Evolutionary conservation across 2,113 vertebrate genomes (phyloP).

Genomic region (Callionymus lyra): DNA sequence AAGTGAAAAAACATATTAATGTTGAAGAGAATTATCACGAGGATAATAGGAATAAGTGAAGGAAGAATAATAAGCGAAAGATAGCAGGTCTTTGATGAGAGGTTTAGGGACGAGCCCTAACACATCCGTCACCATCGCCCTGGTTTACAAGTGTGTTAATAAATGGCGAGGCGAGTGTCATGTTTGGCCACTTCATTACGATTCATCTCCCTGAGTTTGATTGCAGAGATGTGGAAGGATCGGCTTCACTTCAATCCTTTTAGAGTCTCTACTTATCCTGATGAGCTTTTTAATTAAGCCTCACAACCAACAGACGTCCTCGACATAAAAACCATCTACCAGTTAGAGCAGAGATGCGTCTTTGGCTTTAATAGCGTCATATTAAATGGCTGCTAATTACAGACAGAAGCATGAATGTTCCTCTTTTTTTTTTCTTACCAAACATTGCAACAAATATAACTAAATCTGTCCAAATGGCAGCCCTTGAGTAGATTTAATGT

Average conservation of each 20-base stretch:
- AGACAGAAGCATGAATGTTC: constrained; percentile 27
- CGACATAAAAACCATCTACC: constrained; percentile 56
- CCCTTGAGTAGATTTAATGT: no score
- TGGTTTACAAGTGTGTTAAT: constrained; percentile 35
- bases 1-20: constrained; percentile 19
- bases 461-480: no score
- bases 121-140: constrained; percentile 4
- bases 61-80: no score
- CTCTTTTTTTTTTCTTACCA: constrained; percentile 2
- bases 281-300: constrained; percentile 51
- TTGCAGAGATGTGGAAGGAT: constrained; percentile 36
- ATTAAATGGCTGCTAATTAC: constrained; percentile 49
- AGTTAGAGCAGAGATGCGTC: constrained; percentile 36
- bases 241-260: constrained; percentile 16
- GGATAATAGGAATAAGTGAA: no score
- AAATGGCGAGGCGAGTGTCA: constrained; percentile 27
- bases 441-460: constrained; percentile 1
- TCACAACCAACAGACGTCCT: constrained; percentile 45
- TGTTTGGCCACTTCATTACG: constrained; percentile 40
- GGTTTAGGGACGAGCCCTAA: no score
- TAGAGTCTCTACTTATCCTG: constrained; percentile 28
- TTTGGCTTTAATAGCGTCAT: constrained; percentile 43
- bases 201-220: constrained; percentile 30
- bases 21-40: constrained; percentile 1
- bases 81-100: no score